Evolutionary conservation across 2,113 vertebrate species (phyloP), one percentile per base, ranked within the genome.

Genomic region (Megalops atlanticus): DNA sequence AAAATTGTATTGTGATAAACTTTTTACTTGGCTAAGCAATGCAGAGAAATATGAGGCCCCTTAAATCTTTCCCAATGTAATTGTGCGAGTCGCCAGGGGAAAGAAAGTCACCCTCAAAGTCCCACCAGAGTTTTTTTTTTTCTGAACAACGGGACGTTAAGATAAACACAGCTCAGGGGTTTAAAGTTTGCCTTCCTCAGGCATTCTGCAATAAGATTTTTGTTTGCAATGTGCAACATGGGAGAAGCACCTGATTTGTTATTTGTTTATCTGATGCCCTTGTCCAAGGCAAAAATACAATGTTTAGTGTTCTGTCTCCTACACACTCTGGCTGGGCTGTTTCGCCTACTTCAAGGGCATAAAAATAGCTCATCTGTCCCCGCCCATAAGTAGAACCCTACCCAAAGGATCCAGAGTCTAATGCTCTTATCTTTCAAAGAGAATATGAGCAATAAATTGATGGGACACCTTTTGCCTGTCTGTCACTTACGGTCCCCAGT

Each of bases 1-100:
- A 78, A 78, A 78, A 78, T 68, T 36, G 35, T 74, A 73, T 69
- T 71, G 68, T 54, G 70, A 31, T 45, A 58, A 81, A 74, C 72
- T 58, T 40, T 74, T 64, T 79, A 38, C 77, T 79, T 81, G 79
- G 79, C 72, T 81, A 75, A 81, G 72, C 79, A 75, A 58, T 81
- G 49, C 36, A 14, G 38, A 74, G 39, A 74, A 73, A 80, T 81
- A 64, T 47, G 27, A 58, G 15, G 5, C 14, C 52, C 74, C 49
- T 49, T 74, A 75, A 74, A 74, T 81, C 79, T 64, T 80, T 38
- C 49, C 71, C 41, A 36, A 14, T 27, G 71, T 52, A 80, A 52
- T 81, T 27, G 31, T 24, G 31, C 47, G 18, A 74, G 43, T 33
- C 54, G 40, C 16, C 24, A 16, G 41, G 43, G 54, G 38, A 79